A percentile compares a stretch with the other conserved stretches of the same genome.
phyloP scores from a whole-genome alignment of 1,140 invertebrate genomes.

The Aphis gossypii region DNA sequence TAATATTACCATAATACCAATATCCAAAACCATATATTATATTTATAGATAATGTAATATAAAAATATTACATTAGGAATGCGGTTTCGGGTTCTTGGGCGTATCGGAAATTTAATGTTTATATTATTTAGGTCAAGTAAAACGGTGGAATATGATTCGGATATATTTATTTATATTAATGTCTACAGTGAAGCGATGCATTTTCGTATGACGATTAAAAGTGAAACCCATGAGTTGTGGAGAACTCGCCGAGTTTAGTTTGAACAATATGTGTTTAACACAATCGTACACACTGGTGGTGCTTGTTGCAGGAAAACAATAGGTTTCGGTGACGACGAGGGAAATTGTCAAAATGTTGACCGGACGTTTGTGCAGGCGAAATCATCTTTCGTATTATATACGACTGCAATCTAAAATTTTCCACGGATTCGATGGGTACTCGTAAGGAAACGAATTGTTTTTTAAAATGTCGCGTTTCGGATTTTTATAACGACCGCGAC shows the following conservation, averaged over 20 bases:
- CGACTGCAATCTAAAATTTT: not conserved
- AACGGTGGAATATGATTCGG: not conserved
- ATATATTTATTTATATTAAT: not conserved
- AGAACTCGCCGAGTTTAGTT: not conserved
- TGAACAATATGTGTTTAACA: not conserved
- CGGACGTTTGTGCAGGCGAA: not conserved
- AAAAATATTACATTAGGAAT: not conserved
- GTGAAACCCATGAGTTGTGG: not conserved
- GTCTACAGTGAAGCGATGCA: not conserved
- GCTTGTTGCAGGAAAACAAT: not conserved
- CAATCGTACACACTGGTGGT: not conserved
- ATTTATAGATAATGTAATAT: not conserved
- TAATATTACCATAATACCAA: not conserved
- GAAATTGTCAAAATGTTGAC: not conserved
- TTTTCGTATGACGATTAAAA: not conserved
- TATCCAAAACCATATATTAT: not conserved
- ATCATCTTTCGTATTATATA: not conserved
- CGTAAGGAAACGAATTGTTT: not conserved
- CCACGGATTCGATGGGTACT: not conserved
- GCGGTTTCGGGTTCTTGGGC: not conserved
- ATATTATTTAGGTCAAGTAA: constrained; percentile 13
- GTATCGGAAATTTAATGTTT: not conserved
- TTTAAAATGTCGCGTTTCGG: not conserved
- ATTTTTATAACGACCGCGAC: not conserved
- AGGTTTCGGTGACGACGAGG: not conserved